These are phyloP conservation scores for Diadema setosum DNA, from an alignment of 35 echinoderm and acorn worm species.

Conservation along the genomic window DNA sequence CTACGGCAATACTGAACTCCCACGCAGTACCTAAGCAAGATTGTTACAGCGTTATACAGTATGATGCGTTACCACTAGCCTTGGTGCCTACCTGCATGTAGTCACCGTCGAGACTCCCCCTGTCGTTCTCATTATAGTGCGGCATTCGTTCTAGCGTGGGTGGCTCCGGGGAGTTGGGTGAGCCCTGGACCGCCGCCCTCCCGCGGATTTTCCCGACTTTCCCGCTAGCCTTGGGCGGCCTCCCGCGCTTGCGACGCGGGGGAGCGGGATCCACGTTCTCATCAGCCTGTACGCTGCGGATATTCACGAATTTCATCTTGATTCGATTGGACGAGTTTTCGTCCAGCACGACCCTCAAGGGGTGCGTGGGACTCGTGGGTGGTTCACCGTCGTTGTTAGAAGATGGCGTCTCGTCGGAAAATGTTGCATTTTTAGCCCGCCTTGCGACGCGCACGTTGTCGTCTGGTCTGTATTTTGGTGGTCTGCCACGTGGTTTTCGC, in stretches of 20 bases:
- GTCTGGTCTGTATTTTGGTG: background rate
- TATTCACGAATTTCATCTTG: constrained; percentile 42
- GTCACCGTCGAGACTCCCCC: background rate
- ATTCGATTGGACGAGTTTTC: constrained; percentile 24
- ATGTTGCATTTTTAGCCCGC: too few species aligned
- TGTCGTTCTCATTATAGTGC: background rate
- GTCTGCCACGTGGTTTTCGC: background rate
- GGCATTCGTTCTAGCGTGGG: background rate
- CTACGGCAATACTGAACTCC: too few species aligned
- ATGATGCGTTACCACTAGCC: too few species aligned
- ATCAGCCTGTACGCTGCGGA: background rate
- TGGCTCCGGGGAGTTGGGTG: background rate
- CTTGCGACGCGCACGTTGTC: background rate
- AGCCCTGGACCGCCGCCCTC: constrained; percentile 40
- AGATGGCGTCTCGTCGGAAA: too few species aligned
- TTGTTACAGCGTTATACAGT: too few species aligned
- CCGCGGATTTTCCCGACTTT: constrained; percentile 33
- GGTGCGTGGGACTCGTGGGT: background rate
- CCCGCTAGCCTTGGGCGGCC: background rate
- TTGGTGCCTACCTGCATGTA: background rate
- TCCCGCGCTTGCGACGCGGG: background rate
- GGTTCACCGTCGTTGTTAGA: too few species aligned
- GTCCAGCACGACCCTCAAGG: constrained; percentile 39
- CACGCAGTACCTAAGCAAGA: too few species aligned
- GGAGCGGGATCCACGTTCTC: background rate